These are phyloP conservation scores for Acipenser oxyrinchus DNA, from an alignment of 2,797 vertebrate species.

Conservation along the genomic window DNA sequence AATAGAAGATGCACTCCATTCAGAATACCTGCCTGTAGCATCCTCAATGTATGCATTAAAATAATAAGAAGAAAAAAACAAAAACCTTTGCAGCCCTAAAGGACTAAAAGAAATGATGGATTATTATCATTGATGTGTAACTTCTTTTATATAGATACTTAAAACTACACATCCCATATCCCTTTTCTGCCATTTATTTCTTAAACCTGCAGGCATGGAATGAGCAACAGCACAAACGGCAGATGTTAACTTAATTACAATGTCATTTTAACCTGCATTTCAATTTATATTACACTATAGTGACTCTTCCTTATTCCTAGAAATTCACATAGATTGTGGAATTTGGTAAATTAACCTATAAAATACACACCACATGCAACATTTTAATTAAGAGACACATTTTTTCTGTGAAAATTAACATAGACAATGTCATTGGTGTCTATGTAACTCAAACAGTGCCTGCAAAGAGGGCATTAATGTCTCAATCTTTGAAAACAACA, in stretches of 20 bases:
- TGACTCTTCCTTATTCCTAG: too few relatives aligned
- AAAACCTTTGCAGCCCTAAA: neutral
- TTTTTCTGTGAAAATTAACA: too few relatives aligned
- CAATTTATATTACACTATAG: too few relatives aligned
- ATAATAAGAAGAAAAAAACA: neutral
- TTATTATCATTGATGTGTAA: slow-evolving; percentile 28
- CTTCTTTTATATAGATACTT: slow-evolving; percentile 17
- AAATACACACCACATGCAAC: too few relatives aligned
- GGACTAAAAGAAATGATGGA: neutral
- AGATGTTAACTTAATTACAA: neutral
- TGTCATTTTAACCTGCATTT: too few relatives aligned
- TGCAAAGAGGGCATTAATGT: too few relatives aligned
- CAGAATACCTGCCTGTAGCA: slow-evolving; percentile 60
- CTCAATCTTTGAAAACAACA: too few relatives aligned
- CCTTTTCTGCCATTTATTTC: neutral
- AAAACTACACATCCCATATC: neutral
- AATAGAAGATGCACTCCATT: slow-evolving; percentile 67
- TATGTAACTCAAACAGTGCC: too few relatives aligned
- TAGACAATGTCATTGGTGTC: too few relatives aligned
- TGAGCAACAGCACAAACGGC: neutral
- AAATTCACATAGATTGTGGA: too few relatives aligned
- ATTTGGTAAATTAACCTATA: too few relatives aligned
- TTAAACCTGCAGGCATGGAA: neutral
- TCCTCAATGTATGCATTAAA: slow-evolving; percentile 30
- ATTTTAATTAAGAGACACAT: too few relatives aligned